Percentiles rank a stretch among this genome's conserved stretches.
Conservation (phyloP, 1,140 invertebrate genomes). For the Ctenoplectra terminalis region DNA sequence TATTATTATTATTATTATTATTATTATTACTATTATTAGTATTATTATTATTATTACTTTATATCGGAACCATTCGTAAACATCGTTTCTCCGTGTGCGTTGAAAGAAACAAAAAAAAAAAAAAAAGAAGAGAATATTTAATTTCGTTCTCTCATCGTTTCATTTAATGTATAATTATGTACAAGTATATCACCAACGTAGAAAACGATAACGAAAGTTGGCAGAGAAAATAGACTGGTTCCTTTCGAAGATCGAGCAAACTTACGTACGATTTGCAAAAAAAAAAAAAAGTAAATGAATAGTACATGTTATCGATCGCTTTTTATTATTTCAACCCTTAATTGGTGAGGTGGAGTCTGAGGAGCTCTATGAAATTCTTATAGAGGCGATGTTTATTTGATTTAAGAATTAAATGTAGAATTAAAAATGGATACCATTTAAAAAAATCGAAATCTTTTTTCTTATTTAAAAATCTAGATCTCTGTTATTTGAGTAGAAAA, state of each 20-base stretch:
- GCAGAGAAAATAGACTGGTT: background rate
- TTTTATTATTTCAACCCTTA: background rate
- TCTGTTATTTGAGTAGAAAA: too few species aligned
- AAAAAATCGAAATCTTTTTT: too few species aligned
- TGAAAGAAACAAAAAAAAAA: constrained; percentile 1
- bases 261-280: constrained; percentile 5
- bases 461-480: too few species aligned
- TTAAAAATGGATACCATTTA: too few species aligned
- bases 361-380: too few species aligned
- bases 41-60: too few species aligned
- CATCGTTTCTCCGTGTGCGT: constrained; percentile 22
- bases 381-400: too few species aligned
- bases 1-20: background rate
- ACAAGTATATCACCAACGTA: constrained; percentile 37
- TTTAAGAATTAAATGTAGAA: too few species aligned
- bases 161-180: constrained; percentile 12
- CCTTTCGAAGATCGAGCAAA: background rate
- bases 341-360: too few species aligned
- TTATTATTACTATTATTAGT: background rate
- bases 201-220: constrained; percentile 31
- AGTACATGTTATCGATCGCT: background rate
- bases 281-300: too few species aligned
- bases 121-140: background rate
- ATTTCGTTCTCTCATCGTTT: background rate
- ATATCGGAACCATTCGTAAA: background rate